Base-by-base conservation (phyloP, 2,888 invertebrate genomes). In the Dryococelus australis region DNA sequence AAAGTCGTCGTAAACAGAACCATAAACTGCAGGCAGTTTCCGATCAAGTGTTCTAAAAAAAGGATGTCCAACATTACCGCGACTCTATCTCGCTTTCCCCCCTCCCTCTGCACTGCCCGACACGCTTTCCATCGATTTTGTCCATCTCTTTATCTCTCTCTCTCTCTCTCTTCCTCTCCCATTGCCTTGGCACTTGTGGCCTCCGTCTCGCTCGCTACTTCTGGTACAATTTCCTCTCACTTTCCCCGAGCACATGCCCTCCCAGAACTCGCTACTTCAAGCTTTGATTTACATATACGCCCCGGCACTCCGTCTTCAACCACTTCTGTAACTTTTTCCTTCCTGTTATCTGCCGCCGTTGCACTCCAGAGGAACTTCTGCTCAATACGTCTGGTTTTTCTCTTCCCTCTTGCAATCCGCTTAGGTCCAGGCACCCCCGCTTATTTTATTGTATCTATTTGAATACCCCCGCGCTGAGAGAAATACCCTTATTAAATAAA, bases 131-230 rank as follows among this genome's bases (percentile, higher is more conserved):
- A 65, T 65, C 65, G 65, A 65, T 65, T 65, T n/a, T n/a, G 16
- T n/a, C 28, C 24, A 20, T 28, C 84, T 43, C 43, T 43, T 13
- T 84, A 35, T 28, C 84, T 43, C 43, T 20, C 35, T 20, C 6
- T 51, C 8, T 51, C 47, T 47, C 85, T 51, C 85, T 85, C 85
- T 85, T 26, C n/a, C 85, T 26, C 85, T 85, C 85, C 47, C 65
- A 20, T 65, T 16, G n/a, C 10, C 16, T 65, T n/a, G 8, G n/a
- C 65, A n/a, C n/a, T 65, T 8, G 20, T 16, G 65, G 8, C 65
- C 16, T 65, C 20, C 65, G 65, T 65, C 65, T n/a, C n/a, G 65
- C 65, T 65, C 65, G 20, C 24, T 65, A n/a, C 24, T 65, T 24
- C 65, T 65, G 20, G 65, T 65, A n/a, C 65, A n/a, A 65, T 65